These are phyloP conservation scores for Apis laboriosa DNA, from an alignment of 1,140 invertebrate genomes.

Conservation along the genomic window DNA sequence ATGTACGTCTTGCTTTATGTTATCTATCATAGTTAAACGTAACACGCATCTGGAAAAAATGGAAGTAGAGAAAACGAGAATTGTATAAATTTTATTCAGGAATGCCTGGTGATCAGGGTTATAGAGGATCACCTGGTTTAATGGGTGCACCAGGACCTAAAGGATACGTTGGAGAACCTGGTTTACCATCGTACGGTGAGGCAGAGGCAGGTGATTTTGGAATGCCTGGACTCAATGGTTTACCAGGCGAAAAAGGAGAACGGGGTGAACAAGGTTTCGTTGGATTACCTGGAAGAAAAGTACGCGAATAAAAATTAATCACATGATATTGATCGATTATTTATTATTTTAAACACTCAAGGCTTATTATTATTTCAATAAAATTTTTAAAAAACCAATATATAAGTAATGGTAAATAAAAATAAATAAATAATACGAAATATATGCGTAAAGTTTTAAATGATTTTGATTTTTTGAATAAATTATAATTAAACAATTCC, in stretches of 20 bases:
- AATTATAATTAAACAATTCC: constrained; percentile 28
- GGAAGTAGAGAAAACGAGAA: no score
- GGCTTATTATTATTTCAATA: no score
- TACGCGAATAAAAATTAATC: constrained; percentile 53
- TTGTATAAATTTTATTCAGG: constrained; percentile 49
- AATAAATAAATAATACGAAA: not conserved
- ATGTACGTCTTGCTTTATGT: not conserved
- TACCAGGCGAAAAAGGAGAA: constrained; percentile 80
- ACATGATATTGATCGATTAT: no score
- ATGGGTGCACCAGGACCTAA: constrained; percentile 82
- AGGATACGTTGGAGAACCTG: constrained; percentile 85
- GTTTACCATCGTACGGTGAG: constrained; percentile 81
- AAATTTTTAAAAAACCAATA: no score
- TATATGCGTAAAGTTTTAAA: not conserved
- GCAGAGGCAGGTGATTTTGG: constrained; percentile 84
- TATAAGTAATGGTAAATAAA: no score
- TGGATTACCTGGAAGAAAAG: constrained; percentile 82
- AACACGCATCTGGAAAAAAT: not conserved
- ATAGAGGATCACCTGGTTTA: constrained; percentile 60
- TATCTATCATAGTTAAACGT: not conserved
- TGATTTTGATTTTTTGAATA: not conserved
- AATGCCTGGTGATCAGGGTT: constrained; percentile 76
- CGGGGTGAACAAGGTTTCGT: constrained; percentile 79
- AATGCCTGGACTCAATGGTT: constrained; percentile 81
- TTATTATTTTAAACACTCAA: no score